phyloP scores from a whole-genome alignment of 2,113 vertebrate species.

The Cyphomyrus discorhynchus region DNA sequence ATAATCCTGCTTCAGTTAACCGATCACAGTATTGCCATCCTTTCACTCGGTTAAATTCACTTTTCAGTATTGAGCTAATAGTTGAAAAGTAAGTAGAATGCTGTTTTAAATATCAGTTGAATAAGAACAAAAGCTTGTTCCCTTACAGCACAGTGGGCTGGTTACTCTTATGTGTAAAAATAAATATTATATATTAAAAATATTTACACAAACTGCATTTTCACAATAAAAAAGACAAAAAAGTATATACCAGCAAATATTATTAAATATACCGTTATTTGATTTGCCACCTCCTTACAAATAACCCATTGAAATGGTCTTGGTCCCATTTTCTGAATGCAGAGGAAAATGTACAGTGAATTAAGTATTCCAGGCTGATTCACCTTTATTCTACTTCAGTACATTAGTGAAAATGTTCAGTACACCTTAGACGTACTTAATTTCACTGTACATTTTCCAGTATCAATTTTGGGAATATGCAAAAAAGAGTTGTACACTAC shows the following conservation, averaged over 20 bases:
- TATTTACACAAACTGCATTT: background rate
- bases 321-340: background rate
- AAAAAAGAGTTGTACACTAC: background rate
- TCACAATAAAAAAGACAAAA: background rate
- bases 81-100: background rate
- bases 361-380: background rate
- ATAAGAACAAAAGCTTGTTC: background rate
- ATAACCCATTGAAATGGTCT: background rate
- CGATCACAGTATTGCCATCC: background rate
- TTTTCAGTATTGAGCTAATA: background rate
- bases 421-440: background rate
- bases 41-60: background rate
- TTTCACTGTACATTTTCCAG: background rate
- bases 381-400: background rate
- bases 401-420: background rate
- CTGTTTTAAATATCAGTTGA: background rate
- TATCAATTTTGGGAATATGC: background rate
- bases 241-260: background rate
- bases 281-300: background rate
- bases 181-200: too few relatives aligned
- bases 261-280: background rate
- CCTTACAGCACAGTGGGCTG: background rate
- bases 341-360: background rate
- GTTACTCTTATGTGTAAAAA: background rate
- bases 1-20: background rate